Conservation (phyloP, 2,888 invertebrate genomes). For the Kuschelorhynchus macadamiae region DNA sequence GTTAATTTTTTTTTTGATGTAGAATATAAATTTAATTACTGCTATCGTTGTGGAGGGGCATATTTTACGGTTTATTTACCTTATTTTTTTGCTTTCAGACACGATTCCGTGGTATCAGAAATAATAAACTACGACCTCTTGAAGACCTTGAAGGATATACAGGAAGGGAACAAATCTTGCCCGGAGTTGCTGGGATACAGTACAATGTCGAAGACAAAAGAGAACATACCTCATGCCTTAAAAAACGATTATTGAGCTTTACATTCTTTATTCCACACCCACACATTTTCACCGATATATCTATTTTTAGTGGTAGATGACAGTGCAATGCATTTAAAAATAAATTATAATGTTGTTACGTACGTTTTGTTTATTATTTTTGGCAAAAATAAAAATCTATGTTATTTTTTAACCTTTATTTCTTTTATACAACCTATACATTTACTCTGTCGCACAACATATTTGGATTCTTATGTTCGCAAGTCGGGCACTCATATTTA, state of each 20-base stretch:
- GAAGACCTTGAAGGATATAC: constrained; percentile 81
- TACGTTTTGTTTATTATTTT: too few relatives aligned
- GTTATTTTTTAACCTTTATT: too few relatives aligned
- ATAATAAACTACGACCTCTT: constrained; percentile 92
- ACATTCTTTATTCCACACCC: too few relatives aligned
- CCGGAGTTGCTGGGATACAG: constrained; percentile 83
- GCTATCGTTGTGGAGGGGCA: too few relatives aligned
- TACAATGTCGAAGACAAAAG: constrained; percentile 85
- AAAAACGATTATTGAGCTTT: constrained; percentile 60
- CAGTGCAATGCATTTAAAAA: too few relatives aligned
- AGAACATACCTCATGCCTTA: constrained; percentile 86
- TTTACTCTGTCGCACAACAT: constrained; percentile 62
- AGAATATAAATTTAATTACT: too few relatives aligned
- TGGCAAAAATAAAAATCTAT: too few relatives aligned
- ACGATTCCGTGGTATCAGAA: constrained; percentile 92
- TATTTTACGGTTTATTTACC: too few relatives aligned
- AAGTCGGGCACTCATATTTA: constrained; percentile 78
- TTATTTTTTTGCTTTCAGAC: constrained; percentile 72
- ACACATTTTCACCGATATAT: too few relatives aligned
- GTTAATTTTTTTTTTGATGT: too few relatives aligned
- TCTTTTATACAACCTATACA: constrained; percentile 30
- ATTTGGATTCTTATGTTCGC: constrained; percentile 69
- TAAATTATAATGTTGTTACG: too few relatives aligned
- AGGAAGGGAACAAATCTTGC: constrained; percentile 79
- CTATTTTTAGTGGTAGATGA: too few relatives aligned